These are phyloP conservation scores for Anomalospiza imberbis DNA, from an alignment of 2,797 vertebrate species.

Conservation along the genomic window DNA sequence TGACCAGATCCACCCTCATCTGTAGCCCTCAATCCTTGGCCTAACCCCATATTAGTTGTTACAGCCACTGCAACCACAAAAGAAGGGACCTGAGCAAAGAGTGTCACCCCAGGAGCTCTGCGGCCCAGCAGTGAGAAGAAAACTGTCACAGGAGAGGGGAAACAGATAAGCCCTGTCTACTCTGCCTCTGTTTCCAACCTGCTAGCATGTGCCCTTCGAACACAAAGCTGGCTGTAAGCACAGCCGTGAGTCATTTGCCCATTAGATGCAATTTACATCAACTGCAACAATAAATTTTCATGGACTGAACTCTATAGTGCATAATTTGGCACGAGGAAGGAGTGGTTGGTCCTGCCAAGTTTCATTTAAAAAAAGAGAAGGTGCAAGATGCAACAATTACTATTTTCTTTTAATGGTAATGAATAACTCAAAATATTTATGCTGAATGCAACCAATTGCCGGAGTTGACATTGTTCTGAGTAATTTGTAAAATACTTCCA, in stretches of 20 bases:
- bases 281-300: conserved; percentile 9
- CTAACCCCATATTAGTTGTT: accelerated
- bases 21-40: not conserved
- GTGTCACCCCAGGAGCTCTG: not conserved
- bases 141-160: not conserved
- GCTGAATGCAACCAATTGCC: not conserved
- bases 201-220: not conserved
- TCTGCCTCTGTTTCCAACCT: not conserved
- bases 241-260: conserved; percentile 9
- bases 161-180: not conserved
- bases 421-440: conserved; percentile 14
- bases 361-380: not conserved
- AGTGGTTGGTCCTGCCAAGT: not conserved
- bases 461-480: not conserved
- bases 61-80: not conserved
- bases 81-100: not conserved
- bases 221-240: not conserved
- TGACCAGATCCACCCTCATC: not conserved
- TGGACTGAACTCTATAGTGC: not conserved
- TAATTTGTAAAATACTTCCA: not conserved
- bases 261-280: conserved; percentile 30
- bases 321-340: not conserved
- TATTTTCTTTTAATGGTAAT: not conserved
- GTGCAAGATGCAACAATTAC: not conserved
- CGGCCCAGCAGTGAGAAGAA: not conserved